phyloP scores from a whole-genome alignment of 2,888 invertebrate genomes.

The Scaeva pyrastri region DNA sequence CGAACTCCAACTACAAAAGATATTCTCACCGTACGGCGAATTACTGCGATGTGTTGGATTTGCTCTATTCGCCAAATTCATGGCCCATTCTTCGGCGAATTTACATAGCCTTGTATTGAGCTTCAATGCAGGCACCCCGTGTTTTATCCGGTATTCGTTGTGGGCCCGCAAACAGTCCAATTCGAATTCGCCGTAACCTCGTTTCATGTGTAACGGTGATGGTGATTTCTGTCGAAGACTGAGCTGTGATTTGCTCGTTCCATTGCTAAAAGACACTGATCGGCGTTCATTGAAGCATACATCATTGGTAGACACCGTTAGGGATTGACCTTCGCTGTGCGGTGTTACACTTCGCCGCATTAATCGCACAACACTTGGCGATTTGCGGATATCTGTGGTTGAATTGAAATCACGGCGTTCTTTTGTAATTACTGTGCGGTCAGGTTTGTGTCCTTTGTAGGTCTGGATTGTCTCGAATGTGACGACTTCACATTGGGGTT shows the following conservation, averaged over 20 bases:
- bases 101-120: conserved; percentile 88
- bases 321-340: conserved; percentile 75
- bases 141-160: conserved; percentile 88
- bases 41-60: conserved; percentile 90
- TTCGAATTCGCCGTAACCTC: conserved; percentile 85
- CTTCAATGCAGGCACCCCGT: conserved; percentile 88
- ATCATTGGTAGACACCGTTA: conserved; percentile 77
- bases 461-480: conserved; percentile 88
- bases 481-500: conserved; percentile 87
- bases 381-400: conserved; percentile 77
- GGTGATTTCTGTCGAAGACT: conserved; percentile 78
- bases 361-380: conserved; percentile 78
- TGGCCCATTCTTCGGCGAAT: conserved; percentile 90
- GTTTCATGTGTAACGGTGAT: conserved; percentile 82
- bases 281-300: conserved; percentile 75
- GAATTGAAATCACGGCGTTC: conserved; percentile 85
- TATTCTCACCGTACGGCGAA: conserved; percentile 92
- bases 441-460: conserved; percentile 87
- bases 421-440: conserved; percentile 86
- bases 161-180: conserved; percentile 89
- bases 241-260: conserved; percentile 76
- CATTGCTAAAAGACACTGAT: conserved; percentile 76
- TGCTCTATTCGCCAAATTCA: conserved; percentile 86
- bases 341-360: conserved; percentile 77
- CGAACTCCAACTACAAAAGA: conserved; percentile 91